Base-by-base conservation (phyloP, 1,140 invertebrate species). In the Idris sp. region DNA sequence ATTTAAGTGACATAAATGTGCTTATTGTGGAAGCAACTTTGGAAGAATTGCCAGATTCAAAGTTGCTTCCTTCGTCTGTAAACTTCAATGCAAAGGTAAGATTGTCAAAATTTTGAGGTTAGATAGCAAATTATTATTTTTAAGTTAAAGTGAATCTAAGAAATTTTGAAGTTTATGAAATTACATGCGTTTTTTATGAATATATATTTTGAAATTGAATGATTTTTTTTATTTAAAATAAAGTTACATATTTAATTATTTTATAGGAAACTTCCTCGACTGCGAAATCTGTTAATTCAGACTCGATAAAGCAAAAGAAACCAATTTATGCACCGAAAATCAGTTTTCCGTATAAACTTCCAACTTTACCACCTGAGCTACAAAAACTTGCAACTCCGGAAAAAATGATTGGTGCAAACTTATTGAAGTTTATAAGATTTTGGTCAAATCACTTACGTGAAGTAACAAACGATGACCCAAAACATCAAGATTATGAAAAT, bases 401-500 rank as follows among this genome's bases (percentile, higher is more conserved):
- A 19, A 10, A 11, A 43, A 4, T 25, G 1, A 43, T n/a, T n/a
- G n/a, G n/a, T n/a, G n/a, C n/a, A n/a, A n/a, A n/a, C n/a, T n/a
- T n/a, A n/a, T n/a, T n/a, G n/a, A 11, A 26, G 3, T 19, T 43
- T 10, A 38, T 38, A 18, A 16, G 15, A 9, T 38, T 38, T n/a
- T 38, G 14, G 14, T 14, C 36, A 35, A 10, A 35, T 13, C 10
- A n/a, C 14, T n/a, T 35, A 1, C 31, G 22, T 25, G 22, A 25
- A 25, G 3, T 25, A 25, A 4, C 3, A 4, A 25, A 31, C 28
- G 9, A 31, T 31, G 28, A 7, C n/a, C 4, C n/a, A 7, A 31
- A 48, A 33, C 44, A 1, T 4, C 14, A 28, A 16, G 44, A 48
- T 48, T 48, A 48, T 22, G 8, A 14, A 8, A 48, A 48, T 48